phyloP scores from a whole-genome alignment of 2,888 invertebrate species.

The Pogonocherus hispidulus region DNA sequence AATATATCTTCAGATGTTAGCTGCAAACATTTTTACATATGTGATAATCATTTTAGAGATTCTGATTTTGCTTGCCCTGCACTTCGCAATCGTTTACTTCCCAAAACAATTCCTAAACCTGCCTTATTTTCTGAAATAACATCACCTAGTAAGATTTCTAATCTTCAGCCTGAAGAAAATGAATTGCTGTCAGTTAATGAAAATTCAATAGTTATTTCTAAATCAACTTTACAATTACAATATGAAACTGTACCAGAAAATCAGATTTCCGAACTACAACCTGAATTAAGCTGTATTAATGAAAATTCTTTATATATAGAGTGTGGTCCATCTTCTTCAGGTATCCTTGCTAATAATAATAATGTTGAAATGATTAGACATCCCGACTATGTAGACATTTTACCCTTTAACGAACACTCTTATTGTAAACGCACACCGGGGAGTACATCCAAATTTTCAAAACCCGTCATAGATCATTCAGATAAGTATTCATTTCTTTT shows the following conservation, averaged over 20 bases:
- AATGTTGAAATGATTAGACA: background rate
- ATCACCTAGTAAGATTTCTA: background rate
- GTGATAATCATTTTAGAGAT: constrained; percentile 9
- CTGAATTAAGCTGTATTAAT: too few relatives aligned
- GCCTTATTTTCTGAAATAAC: background rate
- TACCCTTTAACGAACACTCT: background rate
- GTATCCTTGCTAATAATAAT: too few relatives aligned
- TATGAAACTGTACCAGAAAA: too few relatives aligned
- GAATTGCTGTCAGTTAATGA: background rate
- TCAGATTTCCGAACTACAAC: too few relatives aligned
- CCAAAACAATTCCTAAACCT: too few relatives aligned
- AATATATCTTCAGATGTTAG: background rate
- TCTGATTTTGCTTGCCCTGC: too few relatives aligned
- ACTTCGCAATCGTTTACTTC: too few relatives aligned
- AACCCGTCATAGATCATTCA: background rate
- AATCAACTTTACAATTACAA: too few relatives aligned
- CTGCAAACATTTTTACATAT: background rate
- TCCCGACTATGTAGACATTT: background rate
- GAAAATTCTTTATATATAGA: too few relatives aligned
- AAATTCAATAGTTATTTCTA: background rate
- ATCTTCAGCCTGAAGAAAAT: background rate
- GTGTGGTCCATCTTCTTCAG: too few relatives aligned
- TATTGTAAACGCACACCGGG: background rate
- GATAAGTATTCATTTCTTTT: constrained; percentile 4
- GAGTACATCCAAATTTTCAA: background rate